Evolutionary conservation across 2,888 invertebrate genomes (phyloP).

Genomic region (Macaria liturata): DNA sequence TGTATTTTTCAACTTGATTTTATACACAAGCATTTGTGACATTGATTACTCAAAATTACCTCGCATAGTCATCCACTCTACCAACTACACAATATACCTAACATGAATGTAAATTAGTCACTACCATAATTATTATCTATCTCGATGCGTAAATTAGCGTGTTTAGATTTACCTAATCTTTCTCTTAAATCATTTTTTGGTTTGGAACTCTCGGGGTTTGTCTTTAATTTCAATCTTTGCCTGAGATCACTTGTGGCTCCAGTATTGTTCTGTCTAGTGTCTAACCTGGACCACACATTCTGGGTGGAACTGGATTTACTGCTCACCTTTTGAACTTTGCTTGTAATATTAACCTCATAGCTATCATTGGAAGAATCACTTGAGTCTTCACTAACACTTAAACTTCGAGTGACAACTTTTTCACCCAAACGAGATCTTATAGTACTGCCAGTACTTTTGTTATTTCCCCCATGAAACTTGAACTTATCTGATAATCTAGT

Average conservation of each 20-base stretch:
- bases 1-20: no score
- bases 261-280: slow-evolving; percentile 49
- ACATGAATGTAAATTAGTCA: slow-evolving; percentile 2
- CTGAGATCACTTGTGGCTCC: slow-evolving; percentile 61
- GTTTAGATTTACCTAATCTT: slow-evolving; percentile 65
- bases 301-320: slow-evolving; percentile 59
- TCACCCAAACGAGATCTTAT: slow-evolving; percentile 67
- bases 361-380: slow-evolving; percentile 56
- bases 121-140: slow-evolving; percentile 63
- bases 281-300: slow-evolving; percentile 84
- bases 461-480: slow-evolving; percentile 47
- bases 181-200: slow-evolving; percentile 64
- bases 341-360: slow-evolving; percentile 71
- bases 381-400: slow-evolving; percentile 41
- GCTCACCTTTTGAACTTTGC: slow-evolving; percentile 76
- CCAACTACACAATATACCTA: no score
- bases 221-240: slow-evolving; percentile 44
- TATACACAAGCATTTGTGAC: no score
- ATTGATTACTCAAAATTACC: no score
- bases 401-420: slow-evolving; percentile 46
- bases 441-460: slow-evolving; percentile 35
- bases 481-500: slow-evolving; percentile 70
- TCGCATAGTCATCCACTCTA: no score
- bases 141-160: slow-evolving; percentile 74
- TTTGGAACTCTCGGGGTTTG: slow-evolving; percentile 61